These are phyloP conservation scores for Dicycla oo DNA, from an alignment of 2,888 invertebrate genomes.

Conservation along the genomic window DNA sequence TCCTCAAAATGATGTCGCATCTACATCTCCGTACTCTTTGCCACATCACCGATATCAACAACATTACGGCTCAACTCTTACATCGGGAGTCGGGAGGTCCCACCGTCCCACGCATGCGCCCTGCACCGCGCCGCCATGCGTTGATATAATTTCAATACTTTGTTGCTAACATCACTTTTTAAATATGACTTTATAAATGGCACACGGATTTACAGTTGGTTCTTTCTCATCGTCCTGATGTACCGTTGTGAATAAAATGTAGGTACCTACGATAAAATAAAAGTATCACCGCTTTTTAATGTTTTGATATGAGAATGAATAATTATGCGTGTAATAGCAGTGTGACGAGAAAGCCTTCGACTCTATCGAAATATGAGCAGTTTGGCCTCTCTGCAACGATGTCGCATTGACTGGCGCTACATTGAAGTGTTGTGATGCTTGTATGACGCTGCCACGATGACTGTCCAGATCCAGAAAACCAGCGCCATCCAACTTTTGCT, in stretches of 20 bases:
- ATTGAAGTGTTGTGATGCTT: no score
- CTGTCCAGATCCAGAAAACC: no score
- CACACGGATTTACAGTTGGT: slow-evolving; percentile 56
- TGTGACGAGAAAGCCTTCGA: no score
- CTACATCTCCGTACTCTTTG: slow-evolving; percentile 18
- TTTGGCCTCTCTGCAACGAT: no score
- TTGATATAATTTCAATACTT: slow-evolving; percentile 64
- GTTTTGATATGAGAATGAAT: slow-evolving; percentile 36
- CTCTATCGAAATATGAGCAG: no score
- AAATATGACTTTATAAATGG: slow-evolving; percentile 55
- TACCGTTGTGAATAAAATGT: slow-evolving; percentile 56
- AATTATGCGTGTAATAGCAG: slow-evolving; percentile 7
- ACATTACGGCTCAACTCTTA: slow-evolving; percentile 38
- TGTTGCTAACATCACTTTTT: slow-evolving; percentile 48
- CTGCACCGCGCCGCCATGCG: slow-evolving; percentile 28
- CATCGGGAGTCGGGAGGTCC: slow-evolving; percentile 49
- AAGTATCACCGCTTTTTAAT: slow-evolving; percentile 30
- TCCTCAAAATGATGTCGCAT: not conserved
- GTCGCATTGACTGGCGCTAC: no score
- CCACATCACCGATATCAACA: slow-evolving; percentile 51
- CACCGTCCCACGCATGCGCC: slow-evolving; percentile 18
- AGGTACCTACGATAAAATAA: slow-evolving; percentile 37
- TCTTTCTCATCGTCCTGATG: slow-evolving; percentile 33
- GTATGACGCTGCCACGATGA: no score
- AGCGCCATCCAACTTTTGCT: no score